Base-by-base conservation (phyloP, 2,888 invertebrate species). In the Arctia plantaginis region DNA sequence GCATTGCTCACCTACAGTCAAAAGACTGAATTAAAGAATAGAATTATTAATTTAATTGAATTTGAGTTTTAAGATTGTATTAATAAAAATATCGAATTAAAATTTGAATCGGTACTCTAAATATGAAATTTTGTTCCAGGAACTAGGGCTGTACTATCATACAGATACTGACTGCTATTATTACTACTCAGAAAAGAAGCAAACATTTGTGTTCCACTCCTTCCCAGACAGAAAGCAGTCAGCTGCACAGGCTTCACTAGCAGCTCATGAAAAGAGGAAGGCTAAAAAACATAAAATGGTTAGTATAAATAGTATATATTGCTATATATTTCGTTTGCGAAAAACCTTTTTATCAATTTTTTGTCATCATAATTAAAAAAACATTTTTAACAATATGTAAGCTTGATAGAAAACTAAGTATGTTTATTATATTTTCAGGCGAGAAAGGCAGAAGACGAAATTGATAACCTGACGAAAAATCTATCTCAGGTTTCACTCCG, bases 91-190 rank as follows among this genome's bases (percentile, higher is more conserved):
- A 8, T 47, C n/a, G 13, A 18, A 41, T 41, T 18, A 30, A 20
- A 7, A 66, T 27, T 30, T 10, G 10, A 30, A 67, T 67, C 44
- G 27, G 8, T 27, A 41, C 47, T 47, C 33, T 33, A 30, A 27
- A 55, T 55, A n/a, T 55, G 23, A 30, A 30, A 59, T 70, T 18
- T 1, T 62, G 74, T 85, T 87, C 65, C 88, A 99, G 99, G 98
- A 98, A 90, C 97, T 97, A 86, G 98, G 98, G 1, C 95, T 99
- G 44, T 99, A 99, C 90, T 99, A 99, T 89, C 98, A 99, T 92
- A 98, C 98, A 12, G 97, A 97, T 81, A 97, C 97, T 47, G 98
- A 98, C 6, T 98, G 97, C 73, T 99, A 99, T 91, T 98, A 98
- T 88, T 97, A 96, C 85, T 99, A 98, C 89, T 97, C 99, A 85